Evolutionary conservation across 1,140 invertebrate species (phyloP), one percentile per base, ranked within the genome.

Genomic region (Stenopsyche tienmushanensis): DNA sequence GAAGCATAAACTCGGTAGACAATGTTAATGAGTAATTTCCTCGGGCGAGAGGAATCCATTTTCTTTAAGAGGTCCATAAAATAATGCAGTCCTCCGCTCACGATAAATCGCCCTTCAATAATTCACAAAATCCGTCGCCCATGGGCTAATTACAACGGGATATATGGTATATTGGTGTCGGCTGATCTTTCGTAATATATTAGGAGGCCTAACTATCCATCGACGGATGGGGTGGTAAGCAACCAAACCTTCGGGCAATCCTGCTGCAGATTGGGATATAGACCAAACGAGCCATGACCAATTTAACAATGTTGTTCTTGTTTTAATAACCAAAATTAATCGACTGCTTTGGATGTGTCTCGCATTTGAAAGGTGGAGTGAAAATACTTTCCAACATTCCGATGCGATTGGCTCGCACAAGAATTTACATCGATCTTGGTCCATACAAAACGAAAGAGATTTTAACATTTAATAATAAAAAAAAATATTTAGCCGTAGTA

Each of bases 61-160:
- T 47, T 47, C 5, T 47, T 47, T 15, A 47, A 47, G 44, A 47
- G 44, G 44, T 47, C 44, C 44, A 47, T 47, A 47, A 47, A 47
- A 47, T 47, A 47, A 47, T 47, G 44, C 44, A 18, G 29, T 34
- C 29, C 29, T 34, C 29, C 29, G 13, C 5, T 13, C 5, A 47
- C 44, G 18, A 47, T 47, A 47, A 47, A 47, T 47, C 44, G 44
- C 44, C 17, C 8, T 8, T 18, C 44, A 18, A 47, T 47, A 47
- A 47, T 47, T 47, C 44, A 47, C 44, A 5, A 18, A 18, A 47
- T 47, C 8, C 44, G 44, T 47, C 44, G 44, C 44, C 44, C 5
- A 20, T 20, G 44, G 44, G 44, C 44, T 47, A 47, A 47, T 47
- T 47, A 47, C 44, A 47, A 47, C 44, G 44, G 44, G 44, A 47